phyloP scores from a whole-genome alignment of 2,797 vertebrate genomes.

The Oreonectes daqikongensis region DNA sequence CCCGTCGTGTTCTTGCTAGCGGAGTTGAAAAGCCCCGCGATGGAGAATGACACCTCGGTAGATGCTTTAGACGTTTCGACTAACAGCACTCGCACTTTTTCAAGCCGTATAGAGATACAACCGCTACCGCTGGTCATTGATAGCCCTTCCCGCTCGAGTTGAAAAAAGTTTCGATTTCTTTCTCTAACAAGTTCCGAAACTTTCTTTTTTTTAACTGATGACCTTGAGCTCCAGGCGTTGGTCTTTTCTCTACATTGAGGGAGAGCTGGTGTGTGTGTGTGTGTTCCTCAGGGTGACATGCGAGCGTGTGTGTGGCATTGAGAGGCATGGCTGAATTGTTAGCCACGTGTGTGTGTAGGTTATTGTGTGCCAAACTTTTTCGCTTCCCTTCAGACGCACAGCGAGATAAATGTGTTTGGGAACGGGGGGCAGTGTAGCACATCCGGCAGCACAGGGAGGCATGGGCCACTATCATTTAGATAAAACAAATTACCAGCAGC shows the following conservation, averaged over 20 bases:
- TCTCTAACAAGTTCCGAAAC: constrained; percentile 39
- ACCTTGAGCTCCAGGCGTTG: constrained; percentile 35
- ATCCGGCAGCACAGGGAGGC: constrained; percentile 60
- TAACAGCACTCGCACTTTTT: constrained; percentile 38
- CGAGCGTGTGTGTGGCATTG: not conserved
- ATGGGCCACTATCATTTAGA: constrained; percentile 71
- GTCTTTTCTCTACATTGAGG: constrained; percentile 11
- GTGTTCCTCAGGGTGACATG: constrained; percentile 4
- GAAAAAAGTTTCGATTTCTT: not conserved
- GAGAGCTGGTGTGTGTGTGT: constrained; percentile 7
- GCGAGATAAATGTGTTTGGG: constrained; percentile 77
- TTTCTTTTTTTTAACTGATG: constrained; percentile 40
- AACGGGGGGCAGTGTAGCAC: constrained; percentile 71
- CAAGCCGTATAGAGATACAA: constrained; percentile 9
- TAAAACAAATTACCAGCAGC: constrained; percentile 81
- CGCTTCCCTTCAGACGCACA: constrained; percentile 52
- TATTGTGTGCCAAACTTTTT: constrained; percentile 52
- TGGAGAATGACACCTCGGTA: constrained; percentile 67
- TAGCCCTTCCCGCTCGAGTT: constrained; percentile 6
- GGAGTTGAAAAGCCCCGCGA: constrained; percentile 64
- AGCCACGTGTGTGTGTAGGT: constrained; percentile 50
- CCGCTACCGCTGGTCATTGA: not conserved
- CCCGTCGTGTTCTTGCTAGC: constrained; percentile 64
- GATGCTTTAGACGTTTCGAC: constrained; percentile 55
- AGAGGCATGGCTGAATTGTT: constrained; percentile 29